Conservation (phyloP, 1,140 invertebrate genomes). For the Cataglyphis hispanica region DNA sequence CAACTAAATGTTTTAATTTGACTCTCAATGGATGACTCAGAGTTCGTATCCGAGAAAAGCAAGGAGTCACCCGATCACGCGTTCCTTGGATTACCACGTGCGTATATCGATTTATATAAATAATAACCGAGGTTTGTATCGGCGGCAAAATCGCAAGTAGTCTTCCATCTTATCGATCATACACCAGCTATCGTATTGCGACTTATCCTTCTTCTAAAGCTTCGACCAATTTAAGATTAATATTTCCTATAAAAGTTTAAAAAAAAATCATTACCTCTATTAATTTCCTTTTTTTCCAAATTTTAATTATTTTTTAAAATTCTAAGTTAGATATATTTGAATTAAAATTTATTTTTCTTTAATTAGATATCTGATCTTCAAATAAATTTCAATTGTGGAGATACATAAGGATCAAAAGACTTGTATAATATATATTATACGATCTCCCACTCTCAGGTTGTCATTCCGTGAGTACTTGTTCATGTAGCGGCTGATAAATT, state of each 20-base stretch:
- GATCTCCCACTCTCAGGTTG: background rate
- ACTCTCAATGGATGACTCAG: slow-evolving; percentile 6
- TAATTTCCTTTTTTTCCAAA: background rate
- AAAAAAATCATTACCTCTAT: background rate
- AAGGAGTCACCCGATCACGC: background rate
- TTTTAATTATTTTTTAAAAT: background rate
- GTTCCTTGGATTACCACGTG: background rate
- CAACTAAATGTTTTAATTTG: slow-evolving; percentile 19
- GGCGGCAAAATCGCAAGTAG: background rate
- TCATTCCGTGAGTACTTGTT: background rate
- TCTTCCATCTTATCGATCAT: slow-evolving; percentile 13
- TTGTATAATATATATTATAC: background rate
- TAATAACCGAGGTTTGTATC: slow-evolving; percentile 13
- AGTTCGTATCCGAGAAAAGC: background rate
- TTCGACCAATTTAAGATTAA: background rate
- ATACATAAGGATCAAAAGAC: background rate
- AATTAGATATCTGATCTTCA: background rate
- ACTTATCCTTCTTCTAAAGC: background rate
- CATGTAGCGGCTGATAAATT: slow-evolving; percentile 34
- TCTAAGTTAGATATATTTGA: background rate
- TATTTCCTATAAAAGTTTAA: background rate
- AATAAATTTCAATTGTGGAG: background rate
- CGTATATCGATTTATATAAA: background rate
- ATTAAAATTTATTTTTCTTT: background rate
- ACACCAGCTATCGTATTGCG: background rate